Evolutionary conservation across 2,797 vertebrate genomes (phyloP), one percentile per base, ranked within the genome.

Genomic region (Melanotaenia pygmaea): DNA sequence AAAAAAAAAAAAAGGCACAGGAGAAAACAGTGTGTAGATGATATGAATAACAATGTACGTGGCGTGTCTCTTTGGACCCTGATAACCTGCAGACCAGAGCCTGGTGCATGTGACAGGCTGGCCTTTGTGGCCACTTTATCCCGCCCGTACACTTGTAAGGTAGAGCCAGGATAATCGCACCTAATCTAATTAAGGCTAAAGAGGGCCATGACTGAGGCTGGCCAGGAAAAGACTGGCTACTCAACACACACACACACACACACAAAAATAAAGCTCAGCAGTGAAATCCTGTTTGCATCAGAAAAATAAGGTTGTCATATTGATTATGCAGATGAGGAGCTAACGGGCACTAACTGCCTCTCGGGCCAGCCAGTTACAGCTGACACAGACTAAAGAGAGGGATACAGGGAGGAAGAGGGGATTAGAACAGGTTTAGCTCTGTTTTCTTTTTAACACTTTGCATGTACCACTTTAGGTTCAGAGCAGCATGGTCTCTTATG

Each of bases 181-280:
- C 96, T 95, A 98, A 99, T 99, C 97, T 98, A 98, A 98, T 99
- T 99, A 98, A 93, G 95, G 95, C 97, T 97, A 98, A 98, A 98
- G 96, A 96, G 96, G 97, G 96, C 95, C 97, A 97, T 98, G 97
- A 97, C 97, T 97, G 96, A 95, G 95, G 95, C 95, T 96, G 95
- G 96, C 97, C 95, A 93, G 82, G 89, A 96, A 88, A 89, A 89
- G 82, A 86, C 88, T 82, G 88, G 95, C 82, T 80, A 72, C 80
- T 70, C 64, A 53, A 73, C 75, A 38, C 74, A 74, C 70, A 34
- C 32, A 34, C 32, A 34, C 32, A 72, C 71, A 65, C 67, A 60
- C 72, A 72, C 76, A 73, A 86, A 85, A 80, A 88, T 85, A 95
- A 95, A 96, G 95, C 95, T 97, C 95, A 93, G 94, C 94, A 94